These are phyloP conservation scores for Chaenodraco wilsoni DNA, from an alignment of 2,797 vertebrate species.

Conservation along the genomic window DNA sequence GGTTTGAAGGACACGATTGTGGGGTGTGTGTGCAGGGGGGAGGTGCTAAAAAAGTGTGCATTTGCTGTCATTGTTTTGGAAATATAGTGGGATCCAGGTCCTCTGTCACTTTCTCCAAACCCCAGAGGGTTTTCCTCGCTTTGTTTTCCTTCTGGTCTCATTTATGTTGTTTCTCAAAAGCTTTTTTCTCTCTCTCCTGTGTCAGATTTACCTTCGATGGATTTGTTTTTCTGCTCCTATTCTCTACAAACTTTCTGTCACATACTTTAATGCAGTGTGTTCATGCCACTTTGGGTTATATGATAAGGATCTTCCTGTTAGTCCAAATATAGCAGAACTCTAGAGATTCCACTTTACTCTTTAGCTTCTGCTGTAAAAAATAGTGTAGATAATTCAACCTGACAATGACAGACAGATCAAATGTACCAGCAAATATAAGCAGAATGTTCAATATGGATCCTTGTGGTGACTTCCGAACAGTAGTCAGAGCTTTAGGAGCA, in stretches of 20 bases:
- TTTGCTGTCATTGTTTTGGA: too few relatives aligned
- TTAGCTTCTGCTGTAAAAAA: neutral
- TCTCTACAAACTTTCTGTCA: neutral
- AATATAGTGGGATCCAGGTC: neutral
- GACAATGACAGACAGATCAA: conserved; percentile 11
- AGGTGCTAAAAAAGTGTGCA: too few relatives aligned
- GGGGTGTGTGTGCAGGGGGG: neutral
- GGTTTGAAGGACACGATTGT: neutral
- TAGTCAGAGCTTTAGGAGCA: conserved; percentile 16
- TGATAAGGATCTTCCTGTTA: neutral
- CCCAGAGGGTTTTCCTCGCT: neutral
- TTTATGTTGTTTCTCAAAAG: neutral
- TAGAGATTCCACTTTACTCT: neutral
- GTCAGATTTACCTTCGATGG: neutral
- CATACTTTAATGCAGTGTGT: neutral
- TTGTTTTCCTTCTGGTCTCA: rapidly evolving
- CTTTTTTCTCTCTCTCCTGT: neutral
- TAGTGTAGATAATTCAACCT: neutral
- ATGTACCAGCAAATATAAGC: neutral
- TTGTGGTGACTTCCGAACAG: conserved; percentile 21
- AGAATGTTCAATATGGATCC: neutral
- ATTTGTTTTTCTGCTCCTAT: neutral
- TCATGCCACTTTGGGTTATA: neutral
- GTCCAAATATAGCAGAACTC: neutral
- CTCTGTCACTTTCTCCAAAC: neutral